Evolutionary conservation across 1,140 invertebrate genomes (phyloP), one percentile per base, ranked within the genome.

Genomic region (Cyrtorhinus lividipennis): DNA sequence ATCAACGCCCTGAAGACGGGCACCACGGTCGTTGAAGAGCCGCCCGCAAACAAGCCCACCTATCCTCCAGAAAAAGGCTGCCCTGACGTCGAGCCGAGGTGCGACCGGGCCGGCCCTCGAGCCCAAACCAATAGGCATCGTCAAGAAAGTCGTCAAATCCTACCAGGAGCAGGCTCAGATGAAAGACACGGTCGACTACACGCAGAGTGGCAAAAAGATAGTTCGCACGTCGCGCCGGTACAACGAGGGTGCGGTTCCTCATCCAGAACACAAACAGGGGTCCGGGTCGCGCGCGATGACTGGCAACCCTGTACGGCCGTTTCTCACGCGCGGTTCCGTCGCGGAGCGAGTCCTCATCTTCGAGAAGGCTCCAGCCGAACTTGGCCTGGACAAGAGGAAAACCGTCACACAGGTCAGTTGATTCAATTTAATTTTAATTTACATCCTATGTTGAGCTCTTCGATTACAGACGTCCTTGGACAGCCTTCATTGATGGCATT

Each of bases 321-420:
- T 93, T 71, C 76, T 93, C 13, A 91, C 90, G 1, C 79, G 90
- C 65, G 91, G 91, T 2, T 93, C 90, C 0, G 92, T 95, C 0
- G 91, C 91, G 1, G 92, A 94, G 70, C 76, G 92, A 26, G 90
- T 94, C 26, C 78, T 94, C 59, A 89, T 93, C 69, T 95, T 94
- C 72, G 92, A 95, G 72, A 85, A 89, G 72, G 90, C 90, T 71
- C 92, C 92, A 0, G 88, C 86, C 69, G 86, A 88, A 73, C 70
- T 86, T 64, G 73, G 85, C 66, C 71, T 87, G 65, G 84, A 85
- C 65, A 87, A 86, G 70, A 74, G 83, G 27, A 67, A 67, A 63
- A 63, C 72, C 71, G 5, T 65, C 72, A 15, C 75, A 78, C 60
- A 76, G 80, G 62, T 78, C 77, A 13, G 75, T 80, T 18, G 2